Evolutionary conservation across 1,140 invertebrate species (phyloP), one percentile per base, ranked within the genome.

Genomic region (Dendroctonus ponderosae): DNA sequence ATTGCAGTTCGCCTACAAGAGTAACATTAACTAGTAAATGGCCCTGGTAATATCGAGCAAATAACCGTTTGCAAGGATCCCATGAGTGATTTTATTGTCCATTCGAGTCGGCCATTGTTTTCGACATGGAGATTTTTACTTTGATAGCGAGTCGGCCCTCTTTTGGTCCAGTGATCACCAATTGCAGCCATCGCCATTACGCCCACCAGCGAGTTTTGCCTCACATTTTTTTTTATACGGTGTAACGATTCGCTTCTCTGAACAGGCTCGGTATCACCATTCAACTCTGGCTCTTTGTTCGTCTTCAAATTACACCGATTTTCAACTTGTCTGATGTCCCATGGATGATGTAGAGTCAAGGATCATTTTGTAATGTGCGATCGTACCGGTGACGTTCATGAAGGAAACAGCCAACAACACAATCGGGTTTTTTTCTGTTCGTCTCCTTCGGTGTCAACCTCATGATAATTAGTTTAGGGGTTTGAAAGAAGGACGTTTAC

Each of bases 151-250:
- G 64, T 59, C 54, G 39, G 53, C 42, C 62, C 54, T 59, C 56
- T 59, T 58, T 50, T 58, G 65, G 65, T 67, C 65, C 57, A 67
- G 48, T 56, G 65, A 54, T 61, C 65, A 50, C 65, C 65, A 67
- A 67, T 67, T 67, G 65, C 50, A 53, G 51, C 11, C 48, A 49
- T 6, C 65, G 38, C 49, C 50, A 67, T 61, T 67, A 53, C 65
- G 58, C 65, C 65, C 65, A 67, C 65, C 41, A 67, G 38, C 39
- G 37, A 52, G 60, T 49, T 38, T 50, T 61, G 58, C 58, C 44
- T 48, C 58, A 38, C 14, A 12, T 48, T 61, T 61, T 59, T n/a
- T 60, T 14, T 61, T 61, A 40, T 40, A 39, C 26, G 52, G 52
- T 37, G 52, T 40, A 39, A 40, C 39, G 52, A 14, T 51, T 51